Evolutionary conservation across 1,140 invertebrate genomes (phyloP).

Genomic region (Neelides sp.): DNA sequence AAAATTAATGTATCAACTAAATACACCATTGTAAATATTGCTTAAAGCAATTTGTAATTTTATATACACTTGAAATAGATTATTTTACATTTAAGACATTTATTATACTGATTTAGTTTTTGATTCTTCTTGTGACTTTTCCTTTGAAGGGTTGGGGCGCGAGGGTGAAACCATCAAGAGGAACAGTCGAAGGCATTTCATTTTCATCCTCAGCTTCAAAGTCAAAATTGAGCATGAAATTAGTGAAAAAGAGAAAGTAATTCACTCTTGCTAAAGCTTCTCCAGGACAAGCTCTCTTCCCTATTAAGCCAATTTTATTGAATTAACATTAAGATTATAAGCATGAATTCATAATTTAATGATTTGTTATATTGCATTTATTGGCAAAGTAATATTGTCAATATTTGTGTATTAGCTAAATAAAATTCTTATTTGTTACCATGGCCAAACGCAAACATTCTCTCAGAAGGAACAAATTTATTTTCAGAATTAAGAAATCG

Average conservation of each 20-base stretch:
- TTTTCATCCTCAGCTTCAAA: constrained; percentile 1
- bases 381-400: too few species aligned
- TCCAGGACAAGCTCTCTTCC: constrained; percentile 34
- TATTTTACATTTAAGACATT: too few species aligned
- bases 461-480: constrained; percentile 48
- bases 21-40: too few species aligned
- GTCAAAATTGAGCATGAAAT: constrained; percentile 3
- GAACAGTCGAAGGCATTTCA: neutral
- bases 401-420: too few species aligned
- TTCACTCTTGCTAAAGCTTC: constrained; percentile 45
- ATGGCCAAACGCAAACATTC: constrained; percentile 61
- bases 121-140: too few species aligned
- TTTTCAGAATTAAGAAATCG: constrained; percentile 54
- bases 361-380: too few species aligned
- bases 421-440: too few species aligned
- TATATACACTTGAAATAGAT: too few species aligned
- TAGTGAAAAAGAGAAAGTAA: constrained; percentile 46
- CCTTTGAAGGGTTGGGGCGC: neutral
- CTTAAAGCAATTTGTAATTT: too few species aligned
- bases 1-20: too few species aligned
- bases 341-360: too few species aligned
- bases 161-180: constrained; percentile 7
- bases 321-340: neutral
- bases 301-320: neutral
- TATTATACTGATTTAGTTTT: too few species aligned